These are phyloP conservation scores for Amblyjoppa fuscipennis DNA, from an alignment of 2,888 invertebrate species.

Conservation along the genomic window DNA sequence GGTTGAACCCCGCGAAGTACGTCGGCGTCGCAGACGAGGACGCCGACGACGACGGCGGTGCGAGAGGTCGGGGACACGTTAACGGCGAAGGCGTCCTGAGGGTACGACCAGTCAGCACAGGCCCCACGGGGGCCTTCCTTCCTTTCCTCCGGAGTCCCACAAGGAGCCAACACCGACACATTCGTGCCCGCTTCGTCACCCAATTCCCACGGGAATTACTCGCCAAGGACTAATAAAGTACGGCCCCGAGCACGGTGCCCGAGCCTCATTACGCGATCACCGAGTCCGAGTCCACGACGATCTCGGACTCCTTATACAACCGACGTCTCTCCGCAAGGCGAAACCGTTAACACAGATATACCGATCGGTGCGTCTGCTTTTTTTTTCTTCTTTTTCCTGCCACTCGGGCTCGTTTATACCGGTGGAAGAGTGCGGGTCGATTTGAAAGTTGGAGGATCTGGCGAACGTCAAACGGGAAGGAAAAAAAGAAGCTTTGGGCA, in stretches of 20 bases:
- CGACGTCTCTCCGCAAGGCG: background rate
- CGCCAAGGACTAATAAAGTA: constrained; percentile 81
- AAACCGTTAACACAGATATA: background rate
- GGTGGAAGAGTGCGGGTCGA: constrained; percentile 4
- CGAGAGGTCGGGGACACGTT: constrained; percentile 69
- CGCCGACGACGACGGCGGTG: constrained; percentile 63
- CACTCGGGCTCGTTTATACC: background rate
- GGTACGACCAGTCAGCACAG: constrained; percentile 79
- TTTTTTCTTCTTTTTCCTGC: background rate
- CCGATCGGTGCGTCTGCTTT: background rate
- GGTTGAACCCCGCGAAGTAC: constrained; percentile 57
- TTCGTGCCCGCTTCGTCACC: constrained; percentile 69
- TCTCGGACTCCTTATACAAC: constrained; percentile 10
- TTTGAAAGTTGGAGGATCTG: constrained; percentile 29
- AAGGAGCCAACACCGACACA: constrained; percentile 69
- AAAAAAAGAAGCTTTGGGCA: constrained; percentile 27
- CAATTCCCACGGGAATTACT: constrained; percentile 85
- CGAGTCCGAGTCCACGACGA: constrained; percentile 15
- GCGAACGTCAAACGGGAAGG: constrained; percentile 20
- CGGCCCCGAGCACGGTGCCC: constrained; percentile 61
- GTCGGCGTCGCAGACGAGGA: constrained; percentile 53
- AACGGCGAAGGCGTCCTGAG: constrained; percentile 73
- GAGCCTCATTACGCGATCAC: constrained; percentile 67
- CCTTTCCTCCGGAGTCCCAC: constrained; percentile 76
- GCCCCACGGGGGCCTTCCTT: constrained; percentile 82